Conservation (phyloP, 1,140 invertebrate genomes). For the Saxidomus purpurata region DNA sequence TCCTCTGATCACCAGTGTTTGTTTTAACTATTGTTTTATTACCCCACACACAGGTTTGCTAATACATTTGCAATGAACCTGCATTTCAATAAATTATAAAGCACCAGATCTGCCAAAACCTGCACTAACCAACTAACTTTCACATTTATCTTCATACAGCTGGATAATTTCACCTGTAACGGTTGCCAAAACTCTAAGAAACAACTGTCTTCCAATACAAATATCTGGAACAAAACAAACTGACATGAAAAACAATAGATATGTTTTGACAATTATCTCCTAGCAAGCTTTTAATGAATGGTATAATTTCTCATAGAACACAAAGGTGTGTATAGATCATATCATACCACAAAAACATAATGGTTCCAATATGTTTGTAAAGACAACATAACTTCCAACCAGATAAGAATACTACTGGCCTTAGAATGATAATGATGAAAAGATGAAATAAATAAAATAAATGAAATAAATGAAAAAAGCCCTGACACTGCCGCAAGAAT, state of each 20-base stretch:
- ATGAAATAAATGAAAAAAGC: too few relatives aligned
- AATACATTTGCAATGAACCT: constrained; percentile 37
- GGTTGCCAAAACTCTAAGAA: constrained; percentile 30
- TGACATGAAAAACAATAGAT: constrained; percentile 56
- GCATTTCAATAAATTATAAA: constrained; percentile 48
- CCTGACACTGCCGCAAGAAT: too few relatives aligned
- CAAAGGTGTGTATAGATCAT: constrained; percentile 1
- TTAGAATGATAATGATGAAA: too few relatives aligned
- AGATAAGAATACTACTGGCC: too few relatives aligned
- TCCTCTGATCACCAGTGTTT: neutral
- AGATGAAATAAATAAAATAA: too few relatives aligned
- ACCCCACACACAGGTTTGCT: constrained; percentile 29
- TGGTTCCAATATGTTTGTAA: neutral
- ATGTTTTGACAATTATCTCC: constrained; percentile 52
- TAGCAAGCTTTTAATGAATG: constrained; percentile 51
- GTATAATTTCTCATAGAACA: constrained; percentile 36
- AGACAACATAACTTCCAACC: too few relatives aligned
- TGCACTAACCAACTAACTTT: constrained; percentile 29
- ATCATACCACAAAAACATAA: neutral
- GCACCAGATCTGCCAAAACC: constrained; percentile 9
- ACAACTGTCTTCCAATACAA: constrained; percentile 30
- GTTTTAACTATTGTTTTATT: constrained; percentile 1
- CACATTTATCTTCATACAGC: constrained; percentile 39
- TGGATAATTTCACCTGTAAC: constrained; percentile 48
- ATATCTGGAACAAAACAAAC: constrained; percentile 45